These are phyloP conservation scores for Labrus mixtus DNA, from an alignment of 2,113 vertebrate genomes.

Conservation along the genomic window DNA sequence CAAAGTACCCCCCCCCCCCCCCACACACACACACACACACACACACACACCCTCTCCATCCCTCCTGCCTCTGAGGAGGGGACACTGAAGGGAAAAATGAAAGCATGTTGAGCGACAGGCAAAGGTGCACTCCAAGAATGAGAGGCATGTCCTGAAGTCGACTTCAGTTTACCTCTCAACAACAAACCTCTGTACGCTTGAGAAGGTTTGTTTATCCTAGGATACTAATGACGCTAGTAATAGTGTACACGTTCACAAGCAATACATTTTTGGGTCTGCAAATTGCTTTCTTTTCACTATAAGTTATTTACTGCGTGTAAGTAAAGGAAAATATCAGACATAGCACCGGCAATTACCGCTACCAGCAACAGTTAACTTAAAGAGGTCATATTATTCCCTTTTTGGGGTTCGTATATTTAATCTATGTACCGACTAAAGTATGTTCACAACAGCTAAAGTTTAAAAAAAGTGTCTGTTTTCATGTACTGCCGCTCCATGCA, in stretches of 20 bases:
- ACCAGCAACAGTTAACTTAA: background rate
- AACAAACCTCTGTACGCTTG: conserved; percentile 18
- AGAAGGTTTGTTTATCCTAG: background rate
- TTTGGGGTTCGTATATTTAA: no score
- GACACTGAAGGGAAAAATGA: conserved; percentile 64
- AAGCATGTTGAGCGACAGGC: conserved; percentile 72
- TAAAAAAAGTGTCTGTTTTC: no score
- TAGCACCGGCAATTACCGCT: background rate
- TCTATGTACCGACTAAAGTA: no score
- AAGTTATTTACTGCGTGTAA: background rate
- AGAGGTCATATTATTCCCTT: no score
- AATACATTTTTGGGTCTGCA: no score
- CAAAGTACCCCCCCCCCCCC: background rate
- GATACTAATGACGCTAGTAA: background rate
- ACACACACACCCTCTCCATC: background rate
- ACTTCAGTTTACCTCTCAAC: conserved; percentile 36
- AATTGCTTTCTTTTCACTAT: background rate
- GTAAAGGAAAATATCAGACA: background rate
- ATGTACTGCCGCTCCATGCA: no score
- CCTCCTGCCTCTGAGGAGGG: conserved; percentile 25
- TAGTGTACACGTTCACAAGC: background rate
- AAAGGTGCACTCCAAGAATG: conserved; percentile 75
- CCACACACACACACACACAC: no score
- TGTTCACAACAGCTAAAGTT: no score
- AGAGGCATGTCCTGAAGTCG: conserved; percentile 71